Evolutionary conservation across 1,140 invertebrate species (phyloP).

Genomic region (Neodiprion fabricii): DNA sequence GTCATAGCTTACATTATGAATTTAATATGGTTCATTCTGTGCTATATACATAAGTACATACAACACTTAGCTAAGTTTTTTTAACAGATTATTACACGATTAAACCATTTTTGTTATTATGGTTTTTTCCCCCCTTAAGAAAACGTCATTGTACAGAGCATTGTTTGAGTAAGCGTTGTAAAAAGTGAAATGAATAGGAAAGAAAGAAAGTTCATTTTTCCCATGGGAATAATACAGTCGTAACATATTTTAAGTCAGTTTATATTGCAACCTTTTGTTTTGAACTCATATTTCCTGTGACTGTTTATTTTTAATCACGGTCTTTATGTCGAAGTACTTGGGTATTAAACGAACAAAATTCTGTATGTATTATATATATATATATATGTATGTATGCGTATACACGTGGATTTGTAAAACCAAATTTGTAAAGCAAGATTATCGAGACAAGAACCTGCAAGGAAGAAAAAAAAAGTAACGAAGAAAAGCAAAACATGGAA

Average conservation of each 20-base stretch:
- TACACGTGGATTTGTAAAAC: neutral
- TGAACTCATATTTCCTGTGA: neutral
- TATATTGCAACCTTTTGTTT: neutral
- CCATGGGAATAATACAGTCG: neutral
- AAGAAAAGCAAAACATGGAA: constrained; percentile 13
- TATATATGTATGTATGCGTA: constrained; percentile 1
- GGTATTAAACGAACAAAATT: neutral
- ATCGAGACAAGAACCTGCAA: neutral
- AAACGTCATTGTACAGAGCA: constrained; percentile 34
- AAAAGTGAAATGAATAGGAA: constrained; percentile 3
- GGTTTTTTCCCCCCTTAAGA: constrained; percentile 27
- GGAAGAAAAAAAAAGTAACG: neutral
- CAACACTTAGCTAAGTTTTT: neutral
- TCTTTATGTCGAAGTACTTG: neutral
- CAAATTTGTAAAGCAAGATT: neutral
- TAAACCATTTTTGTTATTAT: neutral
- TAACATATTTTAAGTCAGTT: neutral
- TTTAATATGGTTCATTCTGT: constrained; percentile 2
- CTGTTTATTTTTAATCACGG: neutral
- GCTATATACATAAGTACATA: neutral
- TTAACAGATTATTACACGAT: neutral
- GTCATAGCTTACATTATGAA: neutral
- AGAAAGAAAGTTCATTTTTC: constrained; percentile 20
- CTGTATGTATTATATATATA: constrained; percentile 11
- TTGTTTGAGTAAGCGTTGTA: constrained; percentile 33